phyloP scores from a whole-genome alignment of 2,888 invertebrate species.

The Cataglyphis livida region DNA sequence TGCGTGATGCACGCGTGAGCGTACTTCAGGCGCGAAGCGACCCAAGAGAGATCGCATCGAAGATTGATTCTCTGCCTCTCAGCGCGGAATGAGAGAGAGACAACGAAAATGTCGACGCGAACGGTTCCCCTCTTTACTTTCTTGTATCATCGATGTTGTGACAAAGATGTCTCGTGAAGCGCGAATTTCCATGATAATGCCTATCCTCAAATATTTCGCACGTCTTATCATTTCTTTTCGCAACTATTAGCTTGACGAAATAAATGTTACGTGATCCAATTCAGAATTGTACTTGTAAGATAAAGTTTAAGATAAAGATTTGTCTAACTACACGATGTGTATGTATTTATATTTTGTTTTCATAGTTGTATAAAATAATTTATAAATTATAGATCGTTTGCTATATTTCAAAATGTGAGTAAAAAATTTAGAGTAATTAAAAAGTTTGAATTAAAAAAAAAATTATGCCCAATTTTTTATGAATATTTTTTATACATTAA shows the following conservation, averaged over 20 bases:
- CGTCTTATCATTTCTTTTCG: background rate
- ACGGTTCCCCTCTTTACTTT: background rate
- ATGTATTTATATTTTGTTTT: background rate
- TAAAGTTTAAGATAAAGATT: background rate
- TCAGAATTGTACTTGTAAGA: background rate
- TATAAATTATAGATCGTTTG: background rate
- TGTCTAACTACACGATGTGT: background rate
- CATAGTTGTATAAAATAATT: background rate
- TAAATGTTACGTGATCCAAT: background rate
- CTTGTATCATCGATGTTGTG: background rate
- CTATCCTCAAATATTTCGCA: background rate
- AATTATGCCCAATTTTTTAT: background rate
- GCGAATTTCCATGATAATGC: background rate
- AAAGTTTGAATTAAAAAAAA: background rate
- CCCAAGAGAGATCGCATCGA: slow-evolving; percentile 44
- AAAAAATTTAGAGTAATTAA: background rate
- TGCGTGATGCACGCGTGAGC: slow-evolving; percentile 53
- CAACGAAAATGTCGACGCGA: slow-evolving; percentile 11
- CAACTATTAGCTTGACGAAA: slow-evolving; percentile 4
- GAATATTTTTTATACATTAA: background rate
- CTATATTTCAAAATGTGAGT: background rate
- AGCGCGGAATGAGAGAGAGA: slow-evolving; percentile 10
- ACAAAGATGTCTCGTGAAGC: slow-evolving; percentile 20
- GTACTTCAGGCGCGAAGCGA: slow-evolving; percentile 46
- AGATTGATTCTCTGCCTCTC: slow-evolving; percentile 36